phyloP scores from a whole-genome alignment of 2,888 invertebrate species.

The Crioceris asparagi region DNA sequence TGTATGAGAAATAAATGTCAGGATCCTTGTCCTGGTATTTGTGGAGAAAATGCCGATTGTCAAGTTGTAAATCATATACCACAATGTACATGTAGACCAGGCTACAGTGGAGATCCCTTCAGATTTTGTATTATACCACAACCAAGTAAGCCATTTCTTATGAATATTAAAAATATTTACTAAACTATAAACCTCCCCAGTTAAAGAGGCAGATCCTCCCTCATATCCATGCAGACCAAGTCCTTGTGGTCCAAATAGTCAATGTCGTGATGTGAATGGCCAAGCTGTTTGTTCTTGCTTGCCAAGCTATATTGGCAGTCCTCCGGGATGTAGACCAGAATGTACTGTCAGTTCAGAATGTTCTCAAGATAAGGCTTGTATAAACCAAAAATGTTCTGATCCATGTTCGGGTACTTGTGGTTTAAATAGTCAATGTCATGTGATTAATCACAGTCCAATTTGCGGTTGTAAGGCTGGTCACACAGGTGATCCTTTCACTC shows the following conservation, averaged over 20 bases:
- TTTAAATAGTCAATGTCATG: slow-evolving; percentile 56
- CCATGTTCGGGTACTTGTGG: slow-evolving; percentile 68
- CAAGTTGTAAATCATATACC: slow-evolving; percentile 65
- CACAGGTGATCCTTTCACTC: slow-evolving; percentile 59
- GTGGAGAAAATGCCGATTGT: slow-evolving; percentile 64
- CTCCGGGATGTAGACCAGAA: slow-evolving; percentile 68
- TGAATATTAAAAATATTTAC: not conserved
- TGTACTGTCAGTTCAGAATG: slow-evolving; percentile 72
- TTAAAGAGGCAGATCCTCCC: slow-evolving; percentile 39
- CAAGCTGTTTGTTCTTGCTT: slow-evolving; percentile 68
- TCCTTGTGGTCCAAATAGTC: slow-evolving; percentile 69
- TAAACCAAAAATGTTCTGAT: slow-evolving; percentile 64
- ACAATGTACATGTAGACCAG: slow-evolving; percentile 55
- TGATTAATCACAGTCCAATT: slow-evolving; percentile 68
- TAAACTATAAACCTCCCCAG: slow-evolving; percentile 13
- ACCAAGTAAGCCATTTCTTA: slow-evolving; percentile 41
- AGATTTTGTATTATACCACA: slow-evolving; percentile 23
- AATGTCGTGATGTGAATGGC: slow-evolving; percentile 58
- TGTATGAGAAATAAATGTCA: slow-evolving; percentile 63
- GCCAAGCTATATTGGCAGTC: slow-evolving; percentile 59
- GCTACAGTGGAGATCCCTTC: slow-evolving; percentile 51
- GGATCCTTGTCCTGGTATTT: slow-evolving; percentile 70
- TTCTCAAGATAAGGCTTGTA: slow-evolving; percentile 57
- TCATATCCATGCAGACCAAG: slow-evolving; percentile 38
- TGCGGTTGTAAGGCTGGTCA: slow-evolving; percentile 55